phyloP scores from a whole-genome alignment of 2,888 invertebrate genomes.

The Cerastis leucographa region DNA sequence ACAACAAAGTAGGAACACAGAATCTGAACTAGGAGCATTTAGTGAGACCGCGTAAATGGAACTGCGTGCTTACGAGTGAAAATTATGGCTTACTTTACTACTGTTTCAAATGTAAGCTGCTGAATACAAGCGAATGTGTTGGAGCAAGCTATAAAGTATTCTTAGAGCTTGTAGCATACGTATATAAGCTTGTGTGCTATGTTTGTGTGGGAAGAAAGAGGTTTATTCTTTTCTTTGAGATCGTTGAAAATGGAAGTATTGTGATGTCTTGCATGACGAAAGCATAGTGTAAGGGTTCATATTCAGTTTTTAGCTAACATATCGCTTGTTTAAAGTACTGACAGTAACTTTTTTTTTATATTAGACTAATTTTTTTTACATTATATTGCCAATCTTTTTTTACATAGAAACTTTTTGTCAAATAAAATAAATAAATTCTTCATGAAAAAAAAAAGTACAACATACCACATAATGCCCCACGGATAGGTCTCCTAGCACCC shows the following conservation, averaged over 20 bases:
- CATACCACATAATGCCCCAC: too few relatives aligned
- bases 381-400: too few relatives aligned
- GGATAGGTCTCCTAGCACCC: too few relatives aligned
- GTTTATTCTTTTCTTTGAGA: background rate
- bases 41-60: constrained; percentile 38
- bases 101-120: constrained; percentile 41
- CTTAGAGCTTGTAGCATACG: constrained; percentile 8
- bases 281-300: background rate
- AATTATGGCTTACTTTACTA: constrained; percentile 53
- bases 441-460: too few relatives aligned
- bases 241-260: background rate
- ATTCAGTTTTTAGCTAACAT: background rate
- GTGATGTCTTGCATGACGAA: background rate
- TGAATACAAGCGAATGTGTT: constrained; percentile 44
- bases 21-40: constrained; percentile 44
- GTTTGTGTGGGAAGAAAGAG: background rate
- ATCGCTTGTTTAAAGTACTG: too few relatives aligned
- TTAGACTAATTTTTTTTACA: too few relatives aligned
- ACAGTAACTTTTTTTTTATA: too few relatives aligned
- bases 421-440: too few relatives aligned
- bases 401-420: too few relatives aligned
- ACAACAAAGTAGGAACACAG: background rate
- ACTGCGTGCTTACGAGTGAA: constrained; percentile 41
- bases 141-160: constrained; percentile 42
- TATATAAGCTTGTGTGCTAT: constrained; percentile 1